Percentiles rank a stretch among this genome's conserved stretches.
phyloP scores from a whole-genome alignment of 1,140 invertebrate genomes.

The Tetramorium simillimum region DNA sequence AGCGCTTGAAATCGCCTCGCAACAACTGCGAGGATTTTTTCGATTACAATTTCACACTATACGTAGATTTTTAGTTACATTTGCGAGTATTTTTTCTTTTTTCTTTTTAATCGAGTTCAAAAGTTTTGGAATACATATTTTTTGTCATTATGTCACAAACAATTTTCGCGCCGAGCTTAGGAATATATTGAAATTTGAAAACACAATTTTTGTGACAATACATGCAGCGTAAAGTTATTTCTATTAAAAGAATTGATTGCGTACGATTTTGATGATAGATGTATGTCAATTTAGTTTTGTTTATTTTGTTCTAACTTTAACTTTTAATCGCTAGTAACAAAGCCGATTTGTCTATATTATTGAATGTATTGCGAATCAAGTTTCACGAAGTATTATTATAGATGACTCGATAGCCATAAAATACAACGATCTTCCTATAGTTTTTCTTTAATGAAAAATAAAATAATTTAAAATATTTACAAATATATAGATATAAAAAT shows the following conservation, averaged over 20 bases:
- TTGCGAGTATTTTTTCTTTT: neutral
- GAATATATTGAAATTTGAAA: neutral
- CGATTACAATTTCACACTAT: conserved; percentile 16
- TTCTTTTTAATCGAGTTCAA: neutral
- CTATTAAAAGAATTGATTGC: neutral
- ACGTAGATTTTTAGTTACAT: neutral
- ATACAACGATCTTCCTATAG: neutral
- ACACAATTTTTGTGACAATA: neutral
- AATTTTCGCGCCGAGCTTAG: neutral
- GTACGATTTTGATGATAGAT: neutral
- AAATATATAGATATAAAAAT: neutral
- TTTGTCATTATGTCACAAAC: neutral
- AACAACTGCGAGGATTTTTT: neutral
- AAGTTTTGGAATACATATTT: neutral
- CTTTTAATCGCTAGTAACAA: neutral
- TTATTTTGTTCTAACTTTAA: neutral
- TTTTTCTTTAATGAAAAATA: neutral
- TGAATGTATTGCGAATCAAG: neutral
- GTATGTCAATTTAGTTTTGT: neutral
- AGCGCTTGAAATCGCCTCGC: neutral
- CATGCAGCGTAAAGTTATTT: neutral
- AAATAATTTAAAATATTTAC: neutral
- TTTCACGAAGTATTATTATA: neutral
- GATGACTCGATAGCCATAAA: neutral
- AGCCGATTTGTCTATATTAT: neutral